These are phyloP conservation scores for Zygaena filipendulae DNA, from an alignment of 2,888 invertebrate species.

Conservation along the genomic window DNA sequence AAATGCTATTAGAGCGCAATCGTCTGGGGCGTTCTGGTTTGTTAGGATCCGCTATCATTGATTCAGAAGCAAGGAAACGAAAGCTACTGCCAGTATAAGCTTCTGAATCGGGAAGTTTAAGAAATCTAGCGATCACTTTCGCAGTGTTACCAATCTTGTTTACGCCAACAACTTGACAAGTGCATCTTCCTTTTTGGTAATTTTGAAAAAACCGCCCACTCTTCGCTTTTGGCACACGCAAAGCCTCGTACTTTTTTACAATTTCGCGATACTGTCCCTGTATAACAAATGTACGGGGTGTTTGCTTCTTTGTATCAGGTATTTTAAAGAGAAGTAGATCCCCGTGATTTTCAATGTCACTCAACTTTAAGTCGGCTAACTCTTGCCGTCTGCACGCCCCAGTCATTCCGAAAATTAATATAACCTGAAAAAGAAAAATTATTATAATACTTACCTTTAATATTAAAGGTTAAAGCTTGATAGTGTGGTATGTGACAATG, in stretches of 20 bases:
- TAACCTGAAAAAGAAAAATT: conserved; percentile 11
- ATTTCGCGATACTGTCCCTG: conserved; percentile 7
- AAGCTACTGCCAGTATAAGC: no score
- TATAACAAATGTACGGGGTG: conserved; percentile 10
- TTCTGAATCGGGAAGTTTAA: no score
- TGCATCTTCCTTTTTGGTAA: conserved; percentile 15
- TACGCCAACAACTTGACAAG: conserved; percentile 10
- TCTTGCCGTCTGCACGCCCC: conserved; percentile 13
- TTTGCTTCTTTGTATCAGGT: conserved; percentile 12
- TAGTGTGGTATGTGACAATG: no score
- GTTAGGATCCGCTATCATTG: no score
- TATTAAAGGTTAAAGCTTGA: no score
- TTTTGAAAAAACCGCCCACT: conserved; percentile 14
- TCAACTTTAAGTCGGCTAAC: conserved; percentile 7
- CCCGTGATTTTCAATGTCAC: conserved; percentile 13
- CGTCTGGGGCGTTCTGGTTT: no score
- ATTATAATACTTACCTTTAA: no score
- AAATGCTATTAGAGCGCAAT: no score
- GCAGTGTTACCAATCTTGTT: conserved; percentile 15
- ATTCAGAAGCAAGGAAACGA: no score
- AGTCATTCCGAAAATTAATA: conserved; percentile 14
- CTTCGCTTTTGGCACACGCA: conserved; percentile 11
- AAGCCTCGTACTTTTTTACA: conserved; percentile 12
- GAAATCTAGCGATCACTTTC: no score
- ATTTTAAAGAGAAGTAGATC: conserved; percentile 10